Conservation (phyloP, 2,797 vertebrate genomes). For the Ispidina lecontei region DNA sequence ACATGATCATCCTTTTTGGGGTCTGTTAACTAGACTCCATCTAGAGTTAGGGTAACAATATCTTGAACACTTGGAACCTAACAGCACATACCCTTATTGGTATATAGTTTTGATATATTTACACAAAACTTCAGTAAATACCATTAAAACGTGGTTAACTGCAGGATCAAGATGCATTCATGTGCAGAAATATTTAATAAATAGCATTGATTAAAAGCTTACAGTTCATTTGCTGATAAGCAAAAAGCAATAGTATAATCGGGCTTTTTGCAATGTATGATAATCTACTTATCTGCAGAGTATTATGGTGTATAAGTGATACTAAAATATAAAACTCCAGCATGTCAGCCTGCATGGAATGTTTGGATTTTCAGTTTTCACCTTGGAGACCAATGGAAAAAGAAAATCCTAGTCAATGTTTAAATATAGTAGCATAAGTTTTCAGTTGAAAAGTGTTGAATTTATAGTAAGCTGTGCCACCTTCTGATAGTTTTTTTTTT, state of each 20-base stretch:
- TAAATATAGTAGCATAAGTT: background rate
- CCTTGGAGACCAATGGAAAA: background rate
- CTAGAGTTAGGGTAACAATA: background rate
- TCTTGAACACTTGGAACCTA: background rate
- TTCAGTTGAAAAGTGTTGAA: background rate
- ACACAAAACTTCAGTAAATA: background rate
- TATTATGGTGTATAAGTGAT: background rate
- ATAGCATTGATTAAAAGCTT: background rate
- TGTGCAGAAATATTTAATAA: background rate
- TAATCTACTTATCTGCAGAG: background rate
- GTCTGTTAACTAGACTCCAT: background rate
- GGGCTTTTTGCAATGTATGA: background rate
- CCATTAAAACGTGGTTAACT: accelerated
- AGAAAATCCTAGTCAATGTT: background rate
- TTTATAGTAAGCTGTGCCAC: background rate
- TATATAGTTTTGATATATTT: background rate
- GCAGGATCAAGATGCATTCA: background rate
- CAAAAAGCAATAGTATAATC: background rate
- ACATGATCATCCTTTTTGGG: background rate
- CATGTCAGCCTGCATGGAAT: background rate
- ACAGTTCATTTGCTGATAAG: background rate
- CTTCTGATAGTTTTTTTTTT: background rate
- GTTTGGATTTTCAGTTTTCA: background rate
- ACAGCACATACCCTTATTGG: background rate
- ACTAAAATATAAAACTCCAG: background rate